phyloP scores from a whole-genome alignment of 2,888 invertebrate species.

The Carabus problematicus region DNA sequence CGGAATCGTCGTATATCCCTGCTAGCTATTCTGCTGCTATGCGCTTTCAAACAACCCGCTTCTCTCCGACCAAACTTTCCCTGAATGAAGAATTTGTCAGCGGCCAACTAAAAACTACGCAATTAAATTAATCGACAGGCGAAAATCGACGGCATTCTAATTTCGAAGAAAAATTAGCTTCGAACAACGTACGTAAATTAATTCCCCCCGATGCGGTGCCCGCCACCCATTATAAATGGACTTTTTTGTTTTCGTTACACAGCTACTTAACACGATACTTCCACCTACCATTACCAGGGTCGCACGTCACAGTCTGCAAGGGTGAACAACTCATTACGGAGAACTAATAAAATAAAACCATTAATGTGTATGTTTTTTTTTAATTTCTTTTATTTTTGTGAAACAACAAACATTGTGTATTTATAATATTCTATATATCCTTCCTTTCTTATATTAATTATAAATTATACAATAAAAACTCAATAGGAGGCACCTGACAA shows the following conservation, averaged over 20 bases:
- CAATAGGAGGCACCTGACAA: conserved; percentile 58
- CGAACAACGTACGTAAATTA: conserved; percentile 35
- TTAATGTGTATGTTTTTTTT: neutral
- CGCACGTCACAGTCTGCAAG: too few species aligned
- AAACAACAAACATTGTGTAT: conserved; percentile 59
- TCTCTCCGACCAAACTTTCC: conserved; percentile 48
- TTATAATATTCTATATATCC: conserved; percentile 57
- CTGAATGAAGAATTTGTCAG: conserved; percentile 52
- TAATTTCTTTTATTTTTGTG: conserved; percentile 47
- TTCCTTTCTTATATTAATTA: conserved; percentile 58
- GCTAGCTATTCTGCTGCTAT: neutral
- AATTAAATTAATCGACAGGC: conserved; percentile 58
- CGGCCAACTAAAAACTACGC: conserved; percentile 50
- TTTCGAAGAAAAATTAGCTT: conserved; percentile 48
- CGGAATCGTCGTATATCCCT: neutral
- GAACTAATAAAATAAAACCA: neutral
- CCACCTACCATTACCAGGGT: too few species aligned
- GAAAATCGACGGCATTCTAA: conserved; percentile 54
- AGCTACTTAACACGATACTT: conserved; percentile 15
- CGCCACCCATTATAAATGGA: conserved; percentile 29
- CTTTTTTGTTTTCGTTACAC: conserved; percentile 30
- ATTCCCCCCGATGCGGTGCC: conserved; percentile 21
- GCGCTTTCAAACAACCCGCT: neutral
- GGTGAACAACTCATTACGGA: neutral
- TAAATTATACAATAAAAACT: conserved; percentile 55